phyloP scores from a whole-genome alignment of 2,797 vertebrate species.

The Halcyon chelicuti region DNA sequence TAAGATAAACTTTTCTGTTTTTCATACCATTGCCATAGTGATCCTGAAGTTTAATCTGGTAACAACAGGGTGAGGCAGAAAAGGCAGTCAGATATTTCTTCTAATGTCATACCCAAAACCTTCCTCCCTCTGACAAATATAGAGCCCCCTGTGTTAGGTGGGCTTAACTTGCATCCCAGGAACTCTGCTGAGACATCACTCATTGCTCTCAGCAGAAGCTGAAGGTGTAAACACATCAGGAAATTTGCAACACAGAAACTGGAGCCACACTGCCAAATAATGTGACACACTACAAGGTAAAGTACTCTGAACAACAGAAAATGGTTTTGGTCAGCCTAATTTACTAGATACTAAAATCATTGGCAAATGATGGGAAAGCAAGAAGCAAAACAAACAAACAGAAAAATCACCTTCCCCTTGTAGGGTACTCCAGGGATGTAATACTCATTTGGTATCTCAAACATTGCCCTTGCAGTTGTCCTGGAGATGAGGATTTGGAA shows the following conservation, averaged over 20 bases:
- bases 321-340: neutral
- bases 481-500: constrained; percentile 59
- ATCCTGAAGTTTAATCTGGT: constrained; percentile 63
- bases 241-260: neutral
- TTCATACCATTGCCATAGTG: constrained; percentile 45
- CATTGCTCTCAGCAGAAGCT: neutral
- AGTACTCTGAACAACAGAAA: neutral
- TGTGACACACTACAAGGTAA: neutral
- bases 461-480: constrained; percentile 50
- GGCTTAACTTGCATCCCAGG: neutral
- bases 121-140: neutral
- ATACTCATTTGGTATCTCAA: constrained; percentile 67
- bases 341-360: neutral
- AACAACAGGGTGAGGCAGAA: neutral
- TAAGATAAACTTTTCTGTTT: constrained; percentile 56
- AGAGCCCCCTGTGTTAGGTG: neutral
- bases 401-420: constrained; percentile 69
- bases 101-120: neutral
- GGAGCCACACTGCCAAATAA: neutral
- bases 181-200: neutral
- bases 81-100: neutral
- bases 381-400: neutral
- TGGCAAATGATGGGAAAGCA: neutral
- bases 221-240: neutral
- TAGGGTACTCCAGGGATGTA: constrained; percentile 75